Conservation (phyloP, 2,888 invertebrate species). For the Cloeon dipterum region DNA sequence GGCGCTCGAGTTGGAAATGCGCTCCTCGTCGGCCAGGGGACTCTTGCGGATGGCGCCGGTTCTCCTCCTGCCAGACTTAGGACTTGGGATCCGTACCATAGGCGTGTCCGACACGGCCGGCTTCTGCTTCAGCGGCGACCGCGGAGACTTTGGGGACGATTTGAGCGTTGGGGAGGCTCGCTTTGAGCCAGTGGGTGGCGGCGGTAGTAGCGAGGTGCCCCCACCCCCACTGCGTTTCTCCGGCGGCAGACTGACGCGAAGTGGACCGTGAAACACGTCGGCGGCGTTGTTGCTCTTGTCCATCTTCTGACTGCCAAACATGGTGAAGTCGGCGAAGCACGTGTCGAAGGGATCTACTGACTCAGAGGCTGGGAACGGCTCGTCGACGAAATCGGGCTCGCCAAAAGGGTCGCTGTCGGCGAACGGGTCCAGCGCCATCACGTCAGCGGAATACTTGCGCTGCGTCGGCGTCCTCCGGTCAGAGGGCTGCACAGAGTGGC, state of each 20-base stretch:
- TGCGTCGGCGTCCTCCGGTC: slow-evolving; percentile 8
- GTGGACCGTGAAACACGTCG: slow-evolving; percentile 26
- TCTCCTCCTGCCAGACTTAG: slow-evolving; percentile 13
- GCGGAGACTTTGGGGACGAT: slow-evolving; percentile 5
- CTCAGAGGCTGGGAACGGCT: slow-evolving; percentile 21
- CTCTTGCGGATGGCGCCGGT: slow-evolving; percentile 6
- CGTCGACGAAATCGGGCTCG: slow-evolving; percentile 37
- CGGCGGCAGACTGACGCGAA: slow-evolving; percentile 43
- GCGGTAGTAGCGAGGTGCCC: slow-evolving; percentile 17
- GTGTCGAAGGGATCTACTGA: slow-evolving; percentile 32
- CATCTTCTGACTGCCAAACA: slow-evolving; percentile 10
- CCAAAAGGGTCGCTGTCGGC: slow-evolving; percentile 51
- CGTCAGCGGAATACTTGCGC: slow-evolving; percentile 4
- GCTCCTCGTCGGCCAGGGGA: slow-evolving; percentile 9
- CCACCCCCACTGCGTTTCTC: slow-evolving; percentile 30
- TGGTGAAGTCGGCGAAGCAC: slow-evolving; percentile 17
- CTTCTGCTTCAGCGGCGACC: slow-evolving; percentile 7
- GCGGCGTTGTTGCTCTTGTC: slow-evolving; percentile 1
- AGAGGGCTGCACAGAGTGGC: slow-evolving; percentile 11
- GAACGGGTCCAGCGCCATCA: slow-evolving; percentile 29
- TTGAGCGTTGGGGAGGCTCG: slow-evolving; percentile 8
- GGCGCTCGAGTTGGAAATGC: slow-evolving; percentile 13
- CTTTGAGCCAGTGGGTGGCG: slow-evolving; percentile 5
- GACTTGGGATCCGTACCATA: slow-evolving; percentile 18
- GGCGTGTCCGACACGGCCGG: slow-evolving; percentile 5